phyloP scores from a whole-genome alignment of 2,113 vertebrate species.

The Menidia beryllina region DNA sequence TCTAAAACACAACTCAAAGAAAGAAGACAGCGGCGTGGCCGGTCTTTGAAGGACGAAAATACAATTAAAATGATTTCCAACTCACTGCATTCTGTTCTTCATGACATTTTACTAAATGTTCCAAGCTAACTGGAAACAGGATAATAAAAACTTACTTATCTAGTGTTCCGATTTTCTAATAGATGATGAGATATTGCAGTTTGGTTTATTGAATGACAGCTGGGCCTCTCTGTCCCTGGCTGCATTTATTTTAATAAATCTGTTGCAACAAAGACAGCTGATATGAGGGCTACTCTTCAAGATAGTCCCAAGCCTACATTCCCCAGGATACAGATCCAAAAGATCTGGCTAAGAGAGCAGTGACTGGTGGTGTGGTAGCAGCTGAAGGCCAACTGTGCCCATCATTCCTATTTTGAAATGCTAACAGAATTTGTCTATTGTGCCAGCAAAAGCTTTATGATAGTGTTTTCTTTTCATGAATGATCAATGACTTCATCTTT shows the following conservation, averaged over 20 bases:
- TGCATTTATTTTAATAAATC: slow-evolving; percentile 69
- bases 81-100: too few species aligned
- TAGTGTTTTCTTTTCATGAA: background rate
- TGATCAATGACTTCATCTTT: background rate
- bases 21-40: too few species aligned
- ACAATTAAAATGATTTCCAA: too few species aligned
- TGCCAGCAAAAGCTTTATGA: background rate
- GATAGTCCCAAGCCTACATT: slow-evolving; percentile 12
- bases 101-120: too few species aligned
- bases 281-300: slow-evolving; percentile 44
- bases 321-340: slow-evolving; percentile 53
- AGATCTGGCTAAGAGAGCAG: slow-evolving; percentile 13
- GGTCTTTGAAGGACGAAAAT: too few species aligned
- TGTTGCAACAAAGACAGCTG: slow-evolving; percentile 69
- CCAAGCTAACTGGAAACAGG: too few species aligned
- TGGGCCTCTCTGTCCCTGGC: slow-evolving; percentile 60
- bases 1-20: background rate
- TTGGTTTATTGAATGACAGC: slow-evolving; percentile 60
- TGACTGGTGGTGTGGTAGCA: slow-evolving; percentile 26
- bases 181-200: slow-evolving; percentile 2
- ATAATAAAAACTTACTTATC: too few species aligned
- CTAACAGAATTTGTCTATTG: background rate
- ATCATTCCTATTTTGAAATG: background rate
- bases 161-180: background rate
- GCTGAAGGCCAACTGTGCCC: slow-evolving; percentile 31